Conservation (phyloP, 2,888 invertebrate genomes). For the Drosophila nr. medialis region DNA sequence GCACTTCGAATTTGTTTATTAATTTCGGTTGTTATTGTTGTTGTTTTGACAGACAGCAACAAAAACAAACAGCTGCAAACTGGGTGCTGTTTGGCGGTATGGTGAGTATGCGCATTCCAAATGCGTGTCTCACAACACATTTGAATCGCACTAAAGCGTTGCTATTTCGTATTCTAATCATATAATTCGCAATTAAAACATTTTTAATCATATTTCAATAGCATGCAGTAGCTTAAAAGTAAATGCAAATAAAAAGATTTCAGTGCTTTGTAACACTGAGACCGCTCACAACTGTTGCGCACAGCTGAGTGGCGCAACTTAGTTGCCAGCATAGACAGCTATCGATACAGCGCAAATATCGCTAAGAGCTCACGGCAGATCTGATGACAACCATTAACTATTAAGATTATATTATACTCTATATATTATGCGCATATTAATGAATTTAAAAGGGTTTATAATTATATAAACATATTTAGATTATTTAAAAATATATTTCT, state of each 20-base stretch:
- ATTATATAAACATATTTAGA: background rate
- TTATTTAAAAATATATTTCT: background rate
- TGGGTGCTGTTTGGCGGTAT: slow-evolving; percentile 14
- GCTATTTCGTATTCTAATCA: background rate
- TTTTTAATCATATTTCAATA: slow-evolving; percentile 8
- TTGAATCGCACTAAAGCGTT: background rate
- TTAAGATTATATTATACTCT: background rate
- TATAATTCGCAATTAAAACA: background rate
- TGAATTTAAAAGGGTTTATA: background rate
- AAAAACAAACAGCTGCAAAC: slow-evolving; percentile 12
- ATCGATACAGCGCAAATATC: slow-evolving; percentile 4
- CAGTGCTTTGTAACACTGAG: slow-evolving; percentile 19
- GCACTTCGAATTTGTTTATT: slow-evolving; percentile 46
- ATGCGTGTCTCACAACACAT: background rate
- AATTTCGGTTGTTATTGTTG: slow-evolving; percentile 32
- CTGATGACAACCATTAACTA: background rate
- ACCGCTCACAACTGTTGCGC: slow-evolving; percentile 44
- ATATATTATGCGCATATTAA: background rate
- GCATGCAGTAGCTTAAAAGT: background rate
- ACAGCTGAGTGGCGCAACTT: slow-evolving; percentile 19
- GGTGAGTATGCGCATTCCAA: slow-evolving; percentile 16
- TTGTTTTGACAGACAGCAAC: slow-evolving; percentile 26
- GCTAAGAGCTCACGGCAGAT: background rate
- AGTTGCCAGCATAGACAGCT: background rate
- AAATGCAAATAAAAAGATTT: slow-evolving; percentile 34